Conservation (phyloP, 2,888 invertebrate genomes). For the Drosophila parthenogenetica region DNA sequence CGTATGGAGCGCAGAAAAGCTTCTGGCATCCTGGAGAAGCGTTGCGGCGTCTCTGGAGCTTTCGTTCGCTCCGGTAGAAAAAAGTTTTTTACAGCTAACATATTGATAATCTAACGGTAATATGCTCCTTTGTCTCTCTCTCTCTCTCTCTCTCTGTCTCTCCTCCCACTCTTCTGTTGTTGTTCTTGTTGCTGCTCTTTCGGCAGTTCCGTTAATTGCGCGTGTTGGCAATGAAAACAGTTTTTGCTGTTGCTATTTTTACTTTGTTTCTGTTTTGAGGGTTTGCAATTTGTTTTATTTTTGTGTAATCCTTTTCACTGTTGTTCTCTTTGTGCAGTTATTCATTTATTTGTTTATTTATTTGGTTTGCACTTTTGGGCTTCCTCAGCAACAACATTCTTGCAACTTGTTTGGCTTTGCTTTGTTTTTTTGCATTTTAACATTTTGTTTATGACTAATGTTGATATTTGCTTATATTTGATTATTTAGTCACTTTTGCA, state of each 20-base stretch:
- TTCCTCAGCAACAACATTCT: constrained; percentile 62
- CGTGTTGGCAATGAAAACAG: constrained; percentile 69
- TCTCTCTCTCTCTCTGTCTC: neutral
- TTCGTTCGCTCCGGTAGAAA: constrained; percentile 88
- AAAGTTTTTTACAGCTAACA: constrained; percentile 91
- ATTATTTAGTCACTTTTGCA: constrained; percentile 57
- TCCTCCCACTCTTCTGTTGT: constrained; percentile 8
- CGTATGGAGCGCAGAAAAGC: constrained; percentile 90
- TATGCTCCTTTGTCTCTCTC: neutral
- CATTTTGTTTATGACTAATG: constrained; percentile 40
- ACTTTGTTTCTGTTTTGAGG: constrained; percentile 27
- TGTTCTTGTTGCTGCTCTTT: constrained; percentile 21
- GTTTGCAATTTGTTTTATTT: constrained; percentile 33
- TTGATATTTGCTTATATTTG: constrained; percentile 21
- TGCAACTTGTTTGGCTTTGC: constrained; percentile 56
- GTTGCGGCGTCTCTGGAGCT: constrained; percentile 86
- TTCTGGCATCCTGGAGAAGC: constrained; percentile 90
- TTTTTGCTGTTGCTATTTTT: constrained; percentile 56
- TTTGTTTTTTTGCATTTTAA: constrained; percentile 57
- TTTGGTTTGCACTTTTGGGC: constrained; percentile 63
- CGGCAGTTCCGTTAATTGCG: constrained; percentile 39
- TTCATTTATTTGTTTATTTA: constrained; percentile 44
- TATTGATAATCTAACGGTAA: constrained; percentile 68
- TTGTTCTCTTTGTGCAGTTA: constrained; percentile 29
- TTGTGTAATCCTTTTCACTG: constrained; percentile 58